Conservation (phyloP, 2,888 invertebrate species). For the Drosophila acutilabella region DNA sequence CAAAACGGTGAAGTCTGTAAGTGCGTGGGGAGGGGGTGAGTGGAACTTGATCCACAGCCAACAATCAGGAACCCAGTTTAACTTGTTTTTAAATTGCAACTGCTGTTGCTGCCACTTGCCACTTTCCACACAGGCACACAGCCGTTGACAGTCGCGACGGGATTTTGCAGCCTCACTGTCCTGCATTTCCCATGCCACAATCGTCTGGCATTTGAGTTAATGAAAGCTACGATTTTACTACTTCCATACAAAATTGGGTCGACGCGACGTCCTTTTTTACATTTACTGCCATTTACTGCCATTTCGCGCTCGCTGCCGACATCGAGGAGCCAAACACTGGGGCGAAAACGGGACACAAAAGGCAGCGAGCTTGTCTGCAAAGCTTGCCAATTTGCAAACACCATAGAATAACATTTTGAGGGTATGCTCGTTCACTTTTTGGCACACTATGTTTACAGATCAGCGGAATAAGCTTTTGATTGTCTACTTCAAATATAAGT, state of each 20-base stretch:
- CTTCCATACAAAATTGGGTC: slow-evolving; percentile 71
- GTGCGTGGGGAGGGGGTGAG: not conserved
- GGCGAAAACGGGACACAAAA: not conserved
- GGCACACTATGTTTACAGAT: not conserved
- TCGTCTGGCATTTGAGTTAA: slow-evolving; percentile 73
- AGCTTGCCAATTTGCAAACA: slow-evolving; percentile 46
- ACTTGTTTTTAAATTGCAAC: slow-evolving; percentile 32
- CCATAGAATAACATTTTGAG: not conserved
- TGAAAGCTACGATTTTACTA: slow-evolving; percentile 71
- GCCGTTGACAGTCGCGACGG: slow-evolving; percentile 63
- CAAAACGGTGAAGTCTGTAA: not conserved
- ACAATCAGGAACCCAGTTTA: slow-evolving; percentile 40
- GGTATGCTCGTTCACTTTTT: not conserved
- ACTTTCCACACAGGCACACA: slow-evolving; percentile 31
- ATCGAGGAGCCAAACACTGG: slow-evolving; percentile 45
- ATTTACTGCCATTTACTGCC: slow-evolving; percentile 58
- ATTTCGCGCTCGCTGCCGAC: slow-evolving; percentile 47
- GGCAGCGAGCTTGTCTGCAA: slow-evolving; percentile 48
- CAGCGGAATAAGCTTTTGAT: slow-evolving; percentile 8
- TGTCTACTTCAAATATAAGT: not conserved
- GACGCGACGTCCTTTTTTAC: slow-evolving; percentile 61
- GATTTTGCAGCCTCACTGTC: slow-evolving; percentile 23
- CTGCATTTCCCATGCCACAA: slow-evolving; percentile 15
- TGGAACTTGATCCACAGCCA: slow-evolving; percentile 5
- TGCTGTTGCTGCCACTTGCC: slow-evolving; percentile 13